A percentile compares a stretch with the other conserved stretches of the same genome.
phyloP scores from a whole-genome alignment of 35 echinoderm and acorn worm species.

The Nesometra sesokonis region DNA sequence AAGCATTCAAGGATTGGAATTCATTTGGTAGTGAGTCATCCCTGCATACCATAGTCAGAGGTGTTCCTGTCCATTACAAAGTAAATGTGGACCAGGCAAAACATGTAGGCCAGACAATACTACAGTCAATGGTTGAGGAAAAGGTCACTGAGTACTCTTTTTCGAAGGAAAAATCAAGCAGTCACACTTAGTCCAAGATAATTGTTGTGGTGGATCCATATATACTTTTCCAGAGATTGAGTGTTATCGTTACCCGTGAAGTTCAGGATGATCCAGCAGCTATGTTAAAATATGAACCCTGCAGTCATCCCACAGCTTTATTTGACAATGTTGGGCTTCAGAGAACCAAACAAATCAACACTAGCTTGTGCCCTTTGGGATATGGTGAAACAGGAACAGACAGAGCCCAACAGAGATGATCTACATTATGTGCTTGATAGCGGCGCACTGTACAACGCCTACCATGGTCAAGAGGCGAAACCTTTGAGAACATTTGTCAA shows the following conservation, averaged over 20 bases:
- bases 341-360: slow-evolving; percentile 34
- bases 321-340: slow-evolving; percentile 34
- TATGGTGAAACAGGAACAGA: slow-evolving; percentile 31
- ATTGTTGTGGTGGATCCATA: slow-evolving; percentile 14
- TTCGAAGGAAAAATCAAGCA: too few species aligned
- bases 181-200: slow-evolving; percentile 13
- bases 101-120: neutral
- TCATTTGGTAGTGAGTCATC: slow-evolving; percentile 1
- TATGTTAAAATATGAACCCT: neutral
- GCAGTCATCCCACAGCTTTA: slow-evolving; percentile 20
- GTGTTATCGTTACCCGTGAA: neutral
- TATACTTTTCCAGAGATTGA: slow-evolving; percentile 14
- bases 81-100: slow-evolving; percentile 29
- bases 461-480: slow-evolving; percentile 36
- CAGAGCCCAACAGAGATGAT: slow-evolving; percentile 6
- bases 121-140: slow-evolving; percentile 16
- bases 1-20: neutral
- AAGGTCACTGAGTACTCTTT: neutral
- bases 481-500: slow-evolving; percentile 29
- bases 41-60: neutral
- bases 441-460: slow-evolving; percentile 31
- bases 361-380: slow-evolving; percentile 24
- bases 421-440: too few species aligned
- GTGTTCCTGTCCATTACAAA: slow-evolving; percentile 7
- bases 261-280: neutral